phyloP scores from a whole-genome alignment of 2,797 vertebrate genomes.

The Vultur gryphus region DNA sequence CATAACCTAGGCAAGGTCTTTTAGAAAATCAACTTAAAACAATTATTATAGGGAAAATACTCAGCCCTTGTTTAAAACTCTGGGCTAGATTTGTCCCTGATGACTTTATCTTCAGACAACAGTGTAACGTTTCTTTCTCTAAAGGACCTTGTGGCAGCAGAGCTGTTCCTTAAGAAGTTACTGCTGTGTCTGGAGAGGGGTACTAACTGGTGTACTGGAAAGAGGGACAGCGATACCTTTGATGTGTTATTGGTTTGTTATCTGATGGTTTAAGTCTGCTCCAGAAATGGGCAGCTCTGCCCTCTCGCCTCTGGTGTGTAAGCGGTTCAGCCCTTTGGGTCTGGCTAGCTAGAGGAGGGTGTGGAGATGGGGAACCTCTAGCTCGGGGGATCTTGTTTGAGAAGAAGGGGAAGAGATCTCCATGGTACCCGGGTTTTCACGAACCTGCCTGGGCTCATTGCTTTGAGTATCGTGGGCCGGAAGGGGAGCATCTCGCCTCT shows the following conservation, averaged over 20 bases:
- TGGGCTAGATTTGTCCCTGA: neutral
- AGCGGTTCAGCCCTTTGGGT: neutral
- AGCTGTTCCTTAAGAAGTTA: neutral
- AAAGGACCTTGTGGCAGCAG: neutral
- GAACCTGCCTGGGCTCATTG: neutral
- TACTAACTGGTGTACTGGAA: neutral
- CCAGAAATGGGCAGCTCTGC: neutral
- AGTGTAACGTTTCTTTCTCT: neutral
- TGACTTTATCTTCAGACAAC: neutral
- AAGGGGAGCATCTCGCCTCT: neutral
- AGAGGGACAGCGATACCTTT: neutral
- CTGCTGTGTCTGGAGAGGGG: neutral
- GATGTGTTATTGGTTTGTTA: neutral
- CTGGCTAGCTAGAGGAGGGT: too few species aligned
- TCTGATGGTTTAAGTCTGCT: neutral
- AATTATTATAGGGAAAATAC: neutral
- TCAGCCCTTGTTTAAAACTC: neutral
- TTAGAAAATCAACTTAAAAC: neutral
- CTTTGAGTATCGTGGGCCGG: neutral
- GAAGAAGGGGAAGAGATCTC: neutral
- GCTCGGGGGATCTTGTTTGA: neutral
- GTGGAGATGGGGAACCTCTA: neutral
- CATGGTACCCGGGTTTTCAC: fast-evolving
- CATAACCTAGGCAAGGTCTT: neutral
- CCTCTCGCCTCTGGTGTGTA: neutral